Conservation (phyloP, 2,113 vertebrate genomes). For the Meles meles region DNA sequence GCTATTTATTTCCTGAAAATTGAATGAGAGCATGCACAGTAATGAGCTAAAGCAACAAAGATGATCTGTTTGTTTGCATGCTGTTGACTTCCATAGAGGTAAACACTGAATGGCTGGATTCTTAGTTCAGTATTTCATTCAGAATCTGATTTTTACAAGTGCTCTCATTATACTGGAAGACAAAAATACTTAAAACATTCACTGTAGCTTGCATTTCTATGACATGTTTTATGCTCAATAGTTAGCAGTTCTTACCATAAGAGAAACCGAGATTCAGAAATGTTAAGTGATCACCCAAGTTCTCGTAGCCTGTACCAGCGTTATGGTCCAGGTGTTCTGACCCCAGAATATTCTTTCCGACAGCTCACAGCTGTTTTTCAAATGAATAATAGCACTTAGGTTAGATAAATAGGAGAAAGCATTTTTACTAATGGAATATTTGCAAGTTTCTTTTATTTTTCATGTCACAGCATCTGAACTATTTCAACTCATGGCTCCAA, state of each 20-base stretch:
- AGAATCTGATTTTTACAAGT: background rate
- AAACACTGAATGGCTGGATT: conserved; percentile 1
- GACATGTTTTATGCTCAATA: background rate
- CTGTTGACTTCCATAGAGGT: background rate
- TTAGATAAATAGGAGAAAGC: background rate
- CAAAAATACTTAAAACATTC: background rate
- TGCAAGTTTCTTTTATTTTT: background rate
- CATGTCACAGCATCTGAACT: background rate
- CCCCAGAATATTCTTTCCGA: background rate
- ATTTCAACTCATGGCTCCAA: background rate
- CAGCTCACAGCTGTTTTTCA: background rate
- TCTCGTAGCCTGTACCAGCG: background rate
- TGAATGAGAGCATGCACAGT: conserved; percentile 11
- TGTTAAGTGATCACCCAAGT: background rate
- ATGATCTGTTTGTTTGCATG: background rate
- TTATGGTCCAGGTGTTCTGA: background rate
- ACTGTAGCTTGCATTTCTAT: background rate
- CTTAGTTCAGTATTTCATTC: background rate
- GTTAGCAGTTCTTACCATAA: background rate
- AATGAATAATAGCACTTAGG: background rate
- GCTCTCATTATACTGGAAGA: background rate
- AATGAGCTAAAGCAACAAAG: background rate
- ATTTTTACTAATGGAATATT: background rate
- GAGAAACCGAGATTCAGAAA: background rate
- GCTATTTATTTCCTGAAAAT: conserved; percentile 54